These are phyloP conservation scores for Umimayanthus chanpuru DNA, from an alignment of 92 coral and sea anemone species.

Conservation along the genomic window DNA sequence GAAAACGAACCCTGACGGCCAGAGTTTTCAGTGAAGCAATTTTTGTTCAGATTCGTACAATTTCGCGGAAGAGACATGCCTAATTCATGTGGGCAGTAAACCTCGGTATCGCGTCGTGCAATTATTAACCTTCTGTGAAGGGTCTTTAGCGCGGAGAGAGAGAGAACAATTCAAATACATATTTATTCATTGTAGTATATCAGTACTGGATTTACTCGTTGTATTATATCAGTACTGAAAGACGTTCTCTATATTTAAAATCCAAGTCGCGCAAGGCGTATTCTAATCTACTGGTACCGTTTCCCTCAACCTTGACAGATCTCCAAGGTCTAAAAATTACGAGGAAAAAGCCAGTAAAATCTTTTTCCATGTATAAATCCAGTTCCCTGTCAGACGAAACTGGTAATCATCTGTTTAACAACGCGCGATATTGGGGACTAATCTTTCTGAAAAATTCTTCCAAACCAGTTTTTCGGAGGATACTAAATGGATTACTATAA, in stretches of 20 bases:
- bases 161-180: not conserved
- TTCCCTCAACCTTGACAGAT: not conserved
- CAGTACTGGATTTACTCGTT: no score
- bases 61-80: no score
- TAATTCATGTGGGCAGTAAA: no score
- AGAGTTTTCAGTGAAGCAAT: not conserved
- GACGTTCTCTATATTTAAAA: not conserved
- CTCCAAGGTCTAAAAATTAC: not conserved
- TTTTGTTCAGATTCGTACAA: not conserved
- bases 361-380: no score
- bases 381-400: no score
- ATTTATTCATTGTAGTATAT: not conserved
- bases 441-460: no score
- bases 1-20: not conserved
- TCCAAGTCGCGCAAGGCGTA: not conserved
- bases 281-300: not conserved
- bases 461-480: no score
- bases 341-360: not conserved
- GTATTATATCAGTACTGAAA: not conserved
- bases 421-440: no score
- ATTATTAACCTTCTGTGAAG: slow-evolving; percentile 14
- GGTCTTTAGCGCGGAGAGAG: not conserved
- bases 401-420: no score
- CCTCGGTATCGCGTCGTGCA: no score
- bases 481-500: no score